A percentile compares a stretch with the other conserved stretches of the same genome.
phyloP scores from a whole-genome alignment of 30 jellyfish, hydroid and myxozoan genomes.

The Clytia hemisphaerica region DNA sequence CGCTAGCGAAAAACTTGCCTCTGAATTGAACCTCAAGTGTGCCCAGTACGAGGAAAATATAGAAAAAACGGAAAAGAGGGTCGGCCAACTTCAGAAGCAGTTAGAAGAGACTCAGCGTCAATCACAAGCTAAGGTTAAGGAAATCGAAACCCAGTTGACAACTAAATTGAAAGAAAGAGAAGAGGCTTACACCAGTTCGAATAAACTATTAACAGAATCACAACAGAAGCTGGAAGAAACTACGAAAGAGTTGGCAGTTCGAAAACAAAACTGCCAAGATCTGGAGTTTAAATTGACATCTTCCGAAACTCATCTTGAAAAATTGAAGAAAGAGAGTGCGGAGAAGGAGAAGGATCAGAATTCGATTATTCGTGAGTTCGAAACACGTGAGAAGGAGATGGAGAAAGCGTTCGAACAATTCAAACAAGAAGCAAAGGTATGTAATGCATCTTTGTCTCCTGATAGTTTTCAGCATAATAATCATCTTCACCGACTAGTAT shows the following conservation, averaged over 20 bases:
- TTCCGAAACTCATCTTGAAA: background rate
- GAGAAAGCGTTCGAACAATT: slow-evolving; percentile 6
- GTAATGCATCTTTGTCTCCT: too few relatives aligned
- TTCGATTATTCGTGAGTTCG: slow-evolving; percentile 8
- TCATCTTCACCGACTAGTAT: too few relatives aligned
- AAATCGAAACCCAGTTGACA: slow-evolving; percentile 15
- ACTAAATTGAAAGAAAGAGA: slow-evolving; percentile 14
- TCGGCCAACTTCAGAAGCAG: background rate
- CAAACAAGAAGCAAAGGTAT: slow-evolving; percentile 9
- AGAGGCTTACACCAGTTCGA: slow-evolving; percentile 4
- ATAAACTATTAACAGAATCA: slow-evolving; percentile 4
- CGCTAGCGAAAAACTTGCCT: background rate
- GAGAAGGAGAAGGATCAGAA: slow-evolving; percentile 13
- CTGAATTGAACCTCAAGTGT: background rate
- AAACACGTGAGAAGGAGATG: slow-evolving; percentile 6
- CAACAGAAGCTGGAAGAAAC: background rate
- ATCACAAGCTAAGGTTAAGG: slow-evolving; percentile 3
- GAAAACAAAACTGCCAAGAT: slow-evolving; percentile 12
- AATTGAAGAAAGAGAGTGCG: slow-evolving; percentile 32
- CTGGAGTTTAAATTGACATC: slow-evolving; percentile 1
- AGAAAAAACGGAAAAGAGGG: slow-evolving; percentile 7
- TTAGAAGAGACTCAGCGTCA: slow-evolving; percentile 14
- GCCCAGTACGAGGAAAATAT: background rate
- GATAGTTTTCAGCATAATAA: too few relatives aligned
- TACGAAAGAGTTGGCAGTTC: slow-evolving; percentile 4